Base-by-base conservation (phyloP, 2,888 invertebrate species). In the Temnothorax rugatulus region DNA sequence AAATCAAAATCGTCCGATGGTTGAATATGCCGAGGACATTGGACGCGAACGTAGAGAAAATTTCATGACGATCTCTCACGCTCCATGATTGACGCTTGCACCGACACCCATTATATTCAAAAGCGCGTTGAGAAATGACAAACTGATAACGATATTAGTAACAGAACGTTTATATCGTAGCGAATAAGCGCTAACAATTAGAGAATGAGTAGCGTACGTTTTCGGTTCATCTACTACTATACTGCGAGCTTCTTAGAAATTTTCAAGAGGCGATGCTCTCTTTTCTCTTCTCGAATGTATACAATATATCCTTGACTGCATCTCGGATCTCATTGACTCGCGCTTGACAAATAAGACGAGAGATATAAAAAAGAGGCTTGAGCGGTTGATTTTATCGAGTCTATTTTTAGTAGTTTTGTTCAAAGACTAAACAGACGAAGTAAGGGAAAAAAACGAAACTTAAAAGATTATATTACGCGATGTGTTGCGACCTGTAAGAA, bases 391-490 rank as follows among this genome's bases (percentile, higher is more conserved):
- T 93, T 92, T 92, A 90, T 89, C 89, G 89, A 92, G 90, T 92
- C 90, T 92, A 93, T 93, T 92, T 93, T 92, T 91, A 90, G 89
- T 91, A 92, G 89, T 91, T 93, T 91, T 86, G 87, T 92, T 93
- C 88, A 84, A 86, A 75, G 79, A 75, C 52, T 71, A 76, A 77
- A 85, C 83, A 75, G 66, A 54, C 29, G 59, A 81, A 52, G 77
- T 79, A 44, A 81, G 47, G 29, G 9, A 21, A 21, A 69, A 64
- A 47, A 47, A 57, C 41, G 69, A 76, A 66, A 82, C 85, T 64
- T 69, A 82, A 50, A 59, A 73, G 34, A 89, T 85, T 86, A 85
- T 87, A 86, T 88, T 88, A 91, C 89, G 91, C 88, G 91, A 90
- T 87, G 90, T 91, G 91, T 92, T 91, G 88, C 90, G 91, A 90